Conservation (phyloP, 1,140 invertebrate genomes). For the Riptortus pedestris region DNA sequence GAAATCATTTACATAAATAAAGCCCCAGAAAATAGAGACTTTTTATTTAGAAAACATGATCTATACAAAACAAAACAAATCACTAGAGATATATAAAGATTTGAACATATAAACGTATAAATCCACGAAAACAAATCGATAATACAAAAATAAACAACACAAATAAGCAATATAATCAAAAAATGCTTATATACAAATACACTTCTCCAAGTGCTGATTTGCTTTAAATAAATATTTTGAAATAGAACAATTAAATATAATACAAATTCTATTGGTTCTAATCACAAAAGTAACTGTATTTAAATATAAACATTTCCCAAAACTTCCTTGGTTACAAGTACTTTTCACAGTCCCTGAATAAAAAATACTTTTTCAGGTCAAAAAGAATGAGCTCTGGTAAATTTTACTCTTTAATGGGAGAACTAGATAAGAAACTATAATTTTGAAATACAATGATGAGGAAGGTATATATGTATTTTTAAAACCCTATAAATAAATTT, state of each 20-base stretch:
- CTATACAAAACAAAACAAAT: slow-evolving; percentile 5
- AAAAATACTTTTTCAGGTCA: no score
- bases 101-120: slow-evolving; percentile 13
- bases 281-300: not conserved
- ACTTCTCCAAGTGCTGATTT: not conserved
- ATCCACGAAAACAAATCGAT: slow-evolving; percentile 9
- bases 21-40: slow-evolving; percentile 18
- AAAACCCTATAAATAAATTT: no score
- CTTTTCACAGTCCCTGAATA: no score
- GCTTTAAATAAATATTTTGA: not conserved
- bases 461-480: no score
- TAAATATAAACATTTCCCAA: no score
- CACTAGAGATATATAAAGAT: slow-evolving; percentile 6
- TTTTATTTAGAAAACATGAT: not conserved
- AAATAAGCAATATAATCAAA: slow-evolving; percentile 10
- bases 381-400: no score
- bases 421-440: no score
- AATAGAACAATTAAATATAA: not conserved
- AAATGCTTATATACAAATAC: slow-evolving; percentile 10
- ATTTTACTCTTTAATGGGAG: no score
- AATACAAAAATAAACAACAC: slow-evolving; percentile 13
- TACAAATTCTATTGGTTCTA: not conserved
- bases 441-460: no score
- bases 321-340: no score
- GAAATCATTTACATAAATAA: not conserved